phyloP scores from a whole-genome alignment of 2,113 vertebrate genomes.

The Notiomystis cincta region DNA sequence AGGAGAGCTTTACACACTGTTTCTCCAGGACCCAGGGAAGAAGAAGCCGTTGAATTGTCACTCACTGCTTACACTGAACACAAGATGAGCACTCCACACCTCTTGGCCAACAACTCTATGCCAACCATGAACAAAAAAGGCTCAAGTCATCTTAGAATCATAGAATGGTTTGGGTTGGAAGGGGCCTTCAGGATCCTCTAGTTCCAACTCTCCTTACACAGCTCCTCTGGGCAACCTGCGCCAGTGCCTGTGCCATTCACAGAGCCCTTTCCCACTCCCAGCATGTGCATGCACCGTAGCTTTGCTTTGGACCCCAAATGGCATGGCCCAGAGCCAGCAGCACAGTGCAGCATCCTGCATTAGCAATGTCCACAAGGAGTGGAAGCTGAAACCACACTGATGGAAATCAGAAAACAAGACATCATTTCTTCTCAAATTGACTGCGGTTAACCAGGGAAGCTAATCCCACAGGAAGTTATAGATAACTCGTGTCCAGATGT shows the following conservation, averaged over 20 bases:
- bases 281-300: fast-evolving
- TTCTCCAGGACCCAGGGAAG: neutral
- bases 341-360: neutral
- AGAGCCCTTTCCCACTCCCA: neutral
- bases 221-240: neutral
- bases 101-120: neutral
- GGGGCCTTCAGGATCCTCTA: neutral
- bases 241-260: neutral
- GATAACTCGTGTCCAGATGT: neutral
- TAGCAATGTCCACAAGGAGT: neutral
- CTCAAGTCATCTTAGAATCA: neutral
- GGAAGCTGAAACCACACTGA: neutral
- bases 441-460: neutral
- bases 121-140: neutral
- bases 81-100: neutral
- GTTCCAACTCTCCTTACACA: neutral
- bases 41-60: neutral
- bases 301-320: neutral
- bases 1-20: neutral
- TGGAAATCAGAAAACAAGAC: neutral
- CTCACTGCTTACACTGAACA: neutral
- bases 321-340: neutral
- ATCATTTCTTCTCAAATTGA: neutral
- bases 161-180: neutral
- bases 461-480: neutral